Base-by-base conservation (phyloP, 1,140 invertebrate genomes). In the Halesus radiatus region DNA sequence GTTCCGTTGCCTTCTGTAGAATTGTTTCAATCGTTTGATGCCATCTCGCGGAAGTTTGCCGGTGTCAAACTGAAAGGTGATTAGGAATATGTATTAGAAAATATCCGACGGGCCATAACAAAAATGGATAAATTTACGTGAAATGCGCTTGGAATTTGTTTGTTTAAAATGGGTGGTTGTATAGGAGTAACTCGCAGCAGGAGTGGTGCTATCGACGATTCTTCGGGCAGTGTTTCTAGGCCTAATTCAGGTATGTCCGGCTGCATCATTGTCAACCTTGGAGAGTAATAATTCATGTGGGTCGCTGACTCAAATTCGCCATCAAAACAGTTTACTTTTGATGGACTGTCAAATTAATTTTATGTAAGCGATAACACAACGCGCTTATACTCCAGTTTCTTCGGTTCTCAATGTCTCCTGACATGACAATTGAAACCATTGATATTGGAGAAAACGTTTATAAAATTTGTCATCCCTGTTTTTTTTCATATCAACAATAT, bases 181-280 rank as follows among this genome's bases (percentile, higher is more conserved):
- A 95, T 96, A 90, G 94, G 94, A 87, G 93, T 94, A 88, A 93
- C 93, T 86, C 92, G 94, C 87, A 92, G 92, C 86, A 93, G 94
- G 87, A 94, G 94, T 88, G 93, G 93, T 86, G 93, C 93, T 79
- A 93, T 94, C 84, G 94, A 94, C 85, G 93, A 94, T 84, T 94
- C 93, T 73, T 94, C 94, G 37, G 94, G 93, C 81, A 94, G 94
- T 86, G 92, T 94, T 83, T 94, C 94, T 83, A 92, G 94, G 87
- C 93, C 93, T 80, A 92, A 92, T 90, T 93, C 93, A 88, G 93
- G 94, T 94, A 90, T 89, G 89, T 85, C 85, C 84, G 84, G 72
- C 84, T 84, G 70, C 56, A 72, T 70, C 70, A 22, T 77, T 80
- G 74, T 80, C 62, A 82, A 81, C 80, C 76, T 81, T 77, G 79